These are phyloP conservation scores for Stenolophus ochropezus DNA, from an alignment of 2,888 invertebrate genomes.

Conservation along the genomic window DNA sequence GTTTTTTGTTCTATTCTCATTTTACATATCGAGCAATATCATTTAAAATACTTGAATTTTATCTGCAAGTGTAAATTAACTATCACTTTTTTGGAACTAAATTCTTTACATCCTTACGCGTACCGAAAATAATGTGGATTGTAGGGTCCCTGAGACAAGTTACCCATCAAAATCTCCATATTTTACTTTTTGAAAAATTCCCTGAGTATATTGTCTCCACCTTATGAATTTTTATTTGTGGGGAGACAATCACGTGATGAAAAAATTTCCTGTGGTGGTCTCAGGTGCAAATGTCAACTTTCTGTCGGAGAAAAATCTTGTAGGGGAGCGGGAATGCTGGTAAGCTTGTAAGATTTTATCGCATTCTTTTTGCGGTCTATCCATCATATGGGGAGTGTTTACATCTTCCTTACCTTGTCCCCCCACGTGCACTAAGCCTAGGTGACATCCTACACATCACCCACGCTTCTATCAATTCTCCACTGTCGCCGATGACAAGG, in stretches of 20 bases:
- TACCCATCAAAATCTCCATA: too few species aligned
- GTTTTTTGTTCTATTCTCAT: too few species aligned
- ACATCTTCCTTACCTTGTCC: slow-evolving; percentile 47
- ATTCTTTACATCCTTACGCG: too few species aligned
- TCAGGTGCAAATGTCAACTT: slow-evolving; percentile 67
- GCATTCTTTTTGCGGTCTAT: slow-evolving; percentile 64
- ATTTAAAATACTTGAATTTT: too few species aligned
- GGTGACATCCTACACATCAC: slow-evolving; percentile 46
- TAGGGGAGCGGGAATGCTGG: slow-evolving; percentile 46
- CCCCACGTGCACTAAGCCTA: slow-evolving; percentile 44
- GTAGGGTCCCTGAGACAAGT: too few species aligned
- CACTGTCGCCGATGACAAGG: slow-evolving; percentile 49
- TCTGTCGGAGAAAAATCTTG: slow-evolving; percentile 66
- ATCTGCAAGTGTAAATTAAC: too few species aligned
- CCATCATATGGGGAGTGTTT: slow-evolving; percentile 63
- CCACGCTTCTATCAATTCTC: slow-evolving; percentile 55
- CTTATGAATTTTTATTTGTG: too few species aligned
- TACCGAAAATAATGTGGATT: too few species aligned
- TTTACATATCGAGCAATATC: too few species aligned
- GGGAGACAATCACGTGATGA: not conserved
- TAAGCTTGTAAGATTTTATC: slow-evolving; percentile 65
- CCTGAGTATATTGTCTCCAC: too few species aligned
- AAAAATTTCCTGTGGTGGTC: slow-evolving; percentile 56
- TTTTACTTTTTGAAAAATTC: too few species aligned
- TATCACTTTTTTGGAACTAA: too few species aligned